Evolutionary conservation across 2,113 vertebrate species (phyloP).

Genomic region (Miniopterus natalensis): DNA sequence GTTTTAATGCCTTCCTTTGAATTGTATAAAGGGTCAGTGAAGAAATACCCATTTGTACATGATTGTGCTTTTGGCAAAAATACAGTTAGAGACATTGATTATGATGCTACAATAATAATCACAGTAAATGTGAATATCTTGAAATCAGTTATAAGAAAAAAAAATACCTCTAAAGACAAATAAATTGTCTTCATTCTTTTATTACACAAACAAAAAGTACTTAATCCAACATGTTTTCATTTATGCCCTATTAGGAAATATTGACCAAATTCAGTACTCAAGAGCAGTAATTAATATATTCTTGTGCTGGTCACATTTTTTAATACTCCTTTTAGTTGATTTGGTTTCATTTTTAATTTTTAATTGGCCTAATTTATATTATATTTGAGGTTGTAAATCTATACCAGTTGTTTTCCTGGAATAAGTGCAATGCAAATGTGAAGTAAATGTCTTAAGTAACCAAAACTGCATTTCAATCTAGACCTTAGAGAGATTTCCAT

Average conservation of each 20-base stretch:
- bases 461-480: not conserved
- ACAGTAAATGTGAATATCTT: not conserved
- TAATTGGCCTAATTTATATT: not conserved
- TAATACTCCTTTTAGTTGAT: not conserved
- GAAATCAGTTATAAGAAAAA: not conserved
- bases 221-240: not conserved
- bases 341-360: not conserved
- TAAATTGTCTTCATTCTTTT: not conserved
- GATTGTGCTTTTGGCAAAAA: not conserved
- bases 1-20: not conserved
- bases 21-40: not conserved
- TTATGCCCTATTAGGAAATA: not conserved
- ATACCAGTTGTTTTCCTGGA: not conserved
- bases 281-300: not conserved
- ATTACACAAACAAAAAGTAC: not conserved
- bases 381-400: not conserved
- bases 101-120: not conserved
- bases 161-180: not conserved
- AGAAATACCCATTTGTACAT: not conserved
- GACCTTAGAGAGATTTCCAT: not conserved
- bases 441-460: not conserved
- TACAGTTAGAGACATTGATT: not conserved
- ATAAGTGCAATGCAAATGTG: not conserved
- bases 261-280: slow-evolving; percentile 2
- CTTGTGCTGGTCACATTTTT: not conserved